These are phyloP conservation scores for Tryphoninae sp. DNA, from an alignment of 2,888 invertebrate species.

Conservation along the genomic window DNA sequence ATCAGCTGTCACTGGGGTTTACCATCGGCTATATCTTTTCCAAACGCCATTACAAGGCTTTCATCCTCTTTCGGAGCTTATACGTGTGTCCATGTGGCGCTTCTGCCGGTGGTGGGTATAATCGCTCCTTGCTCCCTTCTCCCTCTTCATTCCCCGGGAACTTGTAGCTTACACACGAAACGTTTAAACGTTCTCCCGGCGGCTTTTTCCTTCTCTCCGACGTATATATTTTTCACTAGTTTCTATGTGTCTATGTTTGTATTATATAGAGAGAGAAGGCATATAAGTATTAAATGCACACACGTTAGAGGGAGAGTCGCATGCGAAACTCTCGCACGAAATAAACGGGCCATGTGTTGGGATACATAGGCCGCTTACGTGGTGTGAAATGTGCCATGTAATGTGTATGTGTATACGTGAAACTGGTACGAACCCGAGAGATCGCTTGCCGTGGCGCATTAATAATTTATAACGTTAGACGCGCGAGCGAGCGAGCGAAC, in stretches of 20 bases:
- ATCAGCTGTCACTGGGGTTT: slow-evolving; percentile 66
- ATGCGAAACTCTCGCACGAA: slow-evolving; percentile 47
- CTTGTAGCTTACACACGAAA: slow-evolving; percentile 19
- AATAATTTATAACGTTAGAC: slow-evolving; percentile 73
- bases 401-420: slow-evolving; percentile 20
- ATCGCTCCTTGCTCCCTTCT: slow-evolving; percentile 31
- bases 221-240: slow-evolving; percentile 7
- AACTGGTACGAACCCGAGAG: slow-evolving; percentile 65
- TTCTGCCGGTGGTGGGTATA: slow-evolving; percentile 59
- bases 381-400: slow-evolving; percentile 31
- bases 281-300: not conserved
- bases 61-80: slow-evolving; percentile 54
- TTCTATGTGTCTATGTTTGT: not conserved
- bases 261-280: slow-evolving; percentile 1
- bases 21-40: slow-evolving; percentile 62
- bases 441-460: slow-evolving; percentile 70
- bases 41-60: slow-evolving; percentile 60
- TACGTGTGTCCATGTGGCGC: slow-evolving; percentile 24
- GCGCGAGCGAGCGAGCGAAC: not conserved
- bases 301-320: slow-evolving; percentile 14
- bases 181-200: slow-evolving; percentile 47
- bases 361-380: not conserved
- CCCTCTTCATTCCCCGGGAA: slow-evolving; percentile 30
- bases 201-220: slow-evolving; percentile 31
- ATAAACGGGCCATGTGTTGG: slow-evolving; percentile 36